Evolutionary conservation across 2,888 invertebrate species (phyloP), one percentile per base, ranked within the genome.

Genomic region (Scelioninae gen. 1): DNA sequence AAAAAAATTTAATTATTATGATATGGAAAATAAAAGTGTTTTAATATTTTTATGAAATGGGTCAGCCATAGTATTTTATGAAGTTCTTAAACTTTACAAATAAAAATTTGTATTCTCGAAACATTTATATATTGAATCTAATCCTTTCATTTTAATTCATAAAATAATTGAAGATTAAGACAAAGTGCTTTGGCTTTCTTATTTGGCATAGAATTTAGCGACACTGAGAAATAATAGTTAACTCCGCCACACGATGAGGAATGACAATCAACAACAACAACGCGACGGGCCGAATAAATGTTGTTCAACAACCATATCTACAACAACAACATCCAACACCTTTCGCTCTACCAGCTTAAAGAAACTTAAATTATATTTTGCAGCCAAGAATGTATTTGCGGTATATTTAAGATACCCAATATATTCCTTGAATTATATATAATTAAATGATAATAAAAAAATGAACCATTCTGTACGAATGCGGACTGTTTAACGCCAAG

Each of bases 261-360:
- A 87, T 40, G 86, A 58, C 82, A 86, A 86, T 87, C 88, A 90
- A 89, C 89, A 89, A 88, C 89, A 88, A 87, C 86, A 86, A 86
- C 81, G 81, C 86, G 86, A 49, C 3, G 85, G 87, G 85, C 63
- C 75, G 85, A 84, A 87, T 86, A 87, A 88, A 88, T 85, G 86
- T 71, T 60, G 77, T 83, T 82, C 84, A 47, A 75, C 77, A 81
- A 76, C 58, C 11, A 43, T 45, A 65, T 9, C 40, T 56, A 49
- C 68, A 55, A 43, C 23, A 15, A 31, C 29, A 49, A 23, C 49
- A 49, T 31, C 47, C 40, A 47, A 75, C 65, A 82, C 79, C 72
- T 85, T 82, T 76, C 76, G 71, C 72, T 86, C 84, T 86, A 86
- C 89, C 88, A 90, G 89, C 23, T 23, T 23, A 23, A 23, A 23